Conservation (phyloP, 2,113 vertebrate species). For the Cyprinodon tularosa region DNA sequence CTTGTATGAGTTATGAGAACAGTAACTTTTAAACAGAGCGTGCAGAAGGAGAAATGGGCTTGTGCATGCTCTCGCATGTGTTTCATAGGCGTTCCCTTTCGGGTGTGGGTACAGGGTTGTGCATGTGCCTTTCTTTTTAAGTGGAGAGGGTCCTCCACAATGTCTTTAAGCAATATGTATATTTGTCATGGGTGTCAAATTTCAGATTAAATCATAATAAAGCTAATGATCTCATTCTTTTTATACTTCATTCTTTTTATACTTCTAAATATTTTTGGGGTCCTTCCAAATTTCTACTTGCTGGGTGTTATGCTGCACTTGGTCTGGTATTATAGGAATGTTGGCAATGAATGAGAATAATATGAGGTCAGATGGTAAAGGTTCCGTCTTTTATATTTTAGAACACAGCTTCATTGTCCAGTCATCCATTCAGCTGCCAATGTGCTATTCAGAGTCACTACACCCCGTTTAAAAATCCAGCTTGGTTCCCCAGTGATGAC, state of each 20-base stretch:
- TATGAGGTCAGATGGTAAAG: constrained; percentile 38
- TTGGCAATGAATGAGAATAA: constrained; percentile 2
- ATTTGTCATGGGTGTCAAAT: not conserved
- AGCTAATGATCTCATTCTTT: not conserved
- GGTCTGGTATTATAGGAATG: constrained; percentile 27
- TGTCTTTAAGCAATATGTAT: too few species aligned
- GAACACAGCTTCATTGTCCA: constrained; percentile 32
- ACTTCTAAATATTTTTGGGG: not conserved
- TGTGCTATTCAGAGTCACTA: constrained; percentile 20
- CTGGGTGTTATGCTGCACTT: not conserved
- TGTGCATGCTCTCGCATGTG: too few species aligned
- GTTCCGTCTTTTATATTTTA: constrained; percentile 26
- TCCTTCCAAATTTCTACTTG: not conserved
- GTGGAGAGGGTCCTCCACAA: too few species aligned
- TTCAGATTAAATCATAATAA: not conserved
- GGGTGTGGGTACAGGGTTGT: too few species aligned
- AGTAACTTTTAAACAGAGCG: too few species aligned
- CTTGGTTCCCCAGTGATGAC: not conserved
- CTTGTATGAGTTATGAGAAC: too few species aligned
- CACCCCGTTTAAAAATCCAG: not conserved
- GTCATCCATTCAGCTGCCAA: constrained; percentile 14
- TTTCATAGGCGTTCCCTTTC: too few species aligned
- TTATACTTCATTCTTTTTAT: too few species aligned
- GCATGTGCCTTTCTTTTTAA: too few species aligned
- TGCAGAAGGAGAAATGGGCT: too few species aligned